Base-by-base conservation (phyloP, 2,797 vertebrate genomes). In the Salmo trutta region DNA sequence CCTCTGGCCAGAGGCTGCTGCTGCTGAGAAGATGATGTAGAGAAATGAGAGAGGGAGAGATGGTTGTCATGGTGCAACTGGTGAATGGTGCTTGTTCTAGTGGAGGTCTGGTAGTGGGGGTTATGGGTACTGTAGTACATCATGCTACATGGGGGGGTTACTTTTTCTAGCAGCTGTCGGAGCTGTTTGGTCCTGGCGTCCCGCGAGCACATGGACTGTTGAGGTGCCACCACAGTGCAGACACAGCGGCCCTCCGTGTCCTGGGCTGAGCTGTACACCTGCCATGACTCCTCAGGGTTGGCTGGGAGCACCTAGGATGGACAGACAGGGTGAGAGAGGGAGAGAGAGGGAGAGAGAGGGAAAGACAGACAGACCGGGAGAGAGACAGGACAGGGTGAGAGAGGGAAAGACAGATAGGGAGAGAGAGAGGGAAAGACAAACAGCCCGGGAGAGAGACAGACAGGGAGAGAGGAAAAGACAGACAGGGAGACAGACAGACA, bases 211-310 rank as follows among this genome's bases (percentile, higher is more conserved):
- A 97, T 95, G 3, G 95, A 95, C 93, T 97, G 96, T 81, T 99
- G 97, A 59, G 98, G 98, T 41, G 98, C 97, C 27, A 99, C 97
- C 84, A 99, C 98, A 0, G 97, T 99, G 89, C 98, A 99, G 89
- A 99, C 96, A 85, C 98, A 99, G 75, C 98, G 94, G 67, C 98
- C 98, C 77, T 98, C 98, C n/a, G 96, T 95, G 91, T 99, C 97
- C 88, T 98, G 98, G 78, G 98, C 97, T 36, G 98, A 99, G 88
- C 97, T 99, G 93, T 97, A 99, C 36, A 99, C 97, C 94, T 99
- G 98, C 98, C 98, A 99, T 77, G 96, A 96, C 81, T 98, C 97
- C 91, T 97, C 96, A 0, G 97, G 96, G 88, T 95, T 95, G 76
- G 97, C 94, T 78, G 97, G 97, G 92, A 97, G 91, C 90, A 98